These are phyloP conservation scores for Diachasmimorpha longicaudata DNA, from an alignment of 1,140 invertebrate species.

Conservation along the genomic window DNA sequence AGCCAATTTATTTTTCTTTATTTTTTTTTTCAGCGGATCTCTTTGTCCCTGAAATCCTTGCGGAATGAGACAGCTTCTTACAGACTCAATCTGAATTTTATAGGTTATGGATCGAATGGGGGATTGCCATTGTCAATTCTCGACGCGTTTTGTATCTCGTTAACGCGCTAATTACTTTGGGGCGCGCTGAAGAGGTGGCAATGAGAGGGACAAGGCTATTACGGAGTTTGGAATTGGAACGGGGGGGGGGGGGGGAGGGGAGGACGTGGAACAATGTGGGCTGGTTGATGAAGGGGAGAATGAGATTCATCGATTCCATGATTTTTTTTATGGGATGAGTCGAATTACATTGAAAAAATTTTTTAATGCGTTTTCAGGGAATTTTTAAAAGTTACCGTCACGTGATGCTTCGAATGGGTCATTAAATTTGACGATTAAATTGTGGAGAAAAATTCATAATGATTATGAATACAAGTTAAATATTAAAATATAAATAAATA, in stretches of 20 bases:
- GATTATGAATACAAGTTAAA: too few relatives aligned
- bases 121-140: neutral
- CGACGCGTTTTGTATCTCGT: conserved; percentile 28
- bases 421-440: too few relatives aligned
- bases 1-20: neutral
- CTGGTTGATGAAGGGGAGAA: neutral
- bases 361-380: too few relatives aligned
- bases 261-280: neutral
- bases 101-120: neutral
- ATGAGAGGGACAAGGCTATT: conserved; percentile 16
- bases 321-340: neutral
- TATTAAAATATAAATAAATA: too few relatives aligned
- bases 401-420: too few relatives aligned
- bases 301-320: neutral
- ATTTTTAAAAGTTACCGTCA: too few relatives aligned
- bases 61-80: neutral
- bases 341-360: neutral
- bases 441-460: too few relatives aligned
- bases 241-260: neutral
- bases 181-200: neutral
- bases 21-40: neutral
- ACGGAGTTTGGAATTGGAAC: neutral
- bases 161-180: conserved; percentile 32
- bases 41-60: too few relatives aligned
- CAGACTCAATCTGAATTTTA: neutral